These are phyloP conservation scores for Bungarus multicinctus DNA, from an alignment of 2,113 vertebrate genomes.

Conservation along the genomic window DNA sequence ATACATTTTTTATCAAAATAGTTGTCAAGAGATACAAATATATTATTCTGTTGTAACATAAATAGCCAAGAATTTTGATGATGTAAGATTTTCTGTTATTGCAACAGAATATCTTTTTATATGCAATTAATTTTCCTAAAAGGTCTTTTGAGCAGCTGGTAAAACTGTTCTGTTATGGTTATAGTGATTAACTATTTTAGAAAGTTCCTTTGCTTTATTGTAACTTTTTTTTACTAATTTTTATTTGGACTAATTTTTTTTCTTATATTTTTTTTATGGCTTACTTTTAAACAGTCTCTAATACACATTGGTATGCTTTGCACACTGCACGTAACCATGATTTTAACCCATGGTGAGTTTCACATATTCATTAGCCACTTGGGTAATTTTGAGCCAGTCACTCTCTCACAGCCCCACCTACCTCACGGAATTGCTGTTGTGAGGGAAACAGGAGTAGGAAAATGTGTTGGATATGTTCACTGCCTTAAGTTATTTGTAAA, in stretches of 20 bases:
- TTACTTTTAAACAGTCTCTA: neutral
- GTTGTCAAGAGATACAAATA: no score
- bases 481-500: neutral
- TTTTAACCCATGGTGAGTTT: neutral
- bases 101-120: neutral
- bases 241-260: neutral
- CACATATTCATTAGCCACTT: neutral
- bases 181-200: neutral
- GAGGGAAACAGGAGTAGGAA: neutral
- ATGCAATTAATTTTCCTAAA: neutral
- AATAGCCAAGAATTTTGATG: neutral
- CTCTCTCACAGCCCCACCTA: neutral
- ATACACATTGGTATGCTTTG: neutral
- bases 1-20: neutral
- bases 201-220: neutral
- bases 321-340: neutral
- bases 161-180: neutral
- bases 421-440: neutral
- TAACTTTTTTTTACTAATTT: neutral
- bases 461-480: no score
- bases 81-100: neutral
- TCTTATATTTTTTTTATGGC: neutral
- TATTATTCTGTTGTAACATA: neutral
- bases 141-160: neutral
- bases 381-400: neutral